A percentile compares a stretch with the other conserved stretches of the same genome.
phyloP scores from a whole-genome alignment of 2,113 vertebrate genomes.

The Halcyon senegalensis region DNA sequence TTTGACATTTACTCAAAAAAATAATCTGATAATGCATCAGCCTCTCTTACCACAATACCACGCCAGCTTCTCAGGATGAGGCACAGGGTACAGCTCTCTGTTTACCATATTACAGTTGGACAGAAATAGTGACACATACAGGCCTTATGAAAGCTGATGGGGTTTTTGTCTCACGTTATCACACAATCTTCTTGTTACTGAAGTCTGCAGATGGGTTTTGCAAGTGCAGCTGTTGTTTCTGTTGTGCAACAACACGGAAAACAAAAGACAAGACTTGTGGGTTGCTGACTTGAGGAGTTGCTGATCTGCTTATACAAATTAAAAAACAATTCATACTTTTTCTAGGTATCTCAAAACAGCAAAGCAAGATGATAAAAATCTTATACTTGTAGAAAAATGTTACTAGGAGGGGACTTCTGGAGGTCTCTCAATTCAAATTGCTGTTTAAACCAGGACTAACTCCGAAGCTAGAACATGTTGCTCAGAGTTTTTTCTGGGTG shows the following conservation, averaged over 20 bases:
- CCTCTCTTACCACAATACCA: background rate
- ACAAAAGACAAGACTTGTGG: background rate
- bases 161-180: background rate
- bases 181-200: background rate
- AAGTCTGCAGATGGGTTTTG: background rate
- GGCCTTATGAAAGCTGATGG: background rate
- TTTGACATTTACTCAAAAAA: slow-evolving; percentile 68
- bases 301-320: background rate
- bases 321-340: background rate
- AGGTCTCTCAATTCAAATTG: background rate
- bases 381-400: background rate
- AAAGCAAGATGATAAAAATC: background rate
- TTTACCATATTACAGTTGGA: background rate
- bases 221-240: slow-evolving; percentile 22
- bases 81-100: background rate
- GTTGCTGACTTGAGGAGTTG: background rate
- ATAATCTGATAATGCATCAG: background rate
- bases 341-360: background rate
- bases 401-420: background rate
- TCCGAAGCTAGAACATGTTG: background rate
- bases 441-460: background rate
- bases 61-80: background rate
- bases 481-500: background rate
- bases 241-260: background rate
- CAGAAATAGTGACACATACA: background rate